Evolutionary conservation across 2,888 invertebrate genomes (phyloP), one percentile per base, ranked within the genome.

Genomic region (Kuschelorhynchus macadamiae): DNA sequence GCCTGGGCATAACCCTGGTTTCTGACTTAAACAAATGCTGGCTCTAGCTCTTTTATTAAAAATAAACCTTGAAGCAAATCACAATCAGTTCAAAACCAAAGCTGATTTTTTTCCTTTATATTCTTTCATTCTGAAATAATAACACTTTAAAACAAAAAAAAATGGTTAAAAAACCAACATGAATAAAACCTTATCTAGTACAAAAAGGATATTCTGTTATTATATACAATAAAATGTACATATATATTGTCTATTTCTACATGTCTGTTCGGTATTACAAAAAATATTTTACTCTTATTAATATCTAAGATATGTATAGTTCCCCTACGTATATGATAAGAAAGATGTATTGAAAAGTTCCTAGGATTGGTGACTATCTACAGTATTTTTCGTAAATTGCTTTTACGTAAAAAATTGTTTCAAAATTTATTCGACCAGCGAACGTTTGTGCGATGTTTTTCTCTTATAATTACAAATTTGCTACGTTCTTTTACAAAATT

Each of bases 371-470:
- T 25, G 20, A 12, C 52, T 44, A 32, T 21, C 14, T 21, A 55
- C 12, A 14, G 18, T 41, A 20, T 32, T 14, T 42, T 60, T 0
- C 32, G 25, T 44, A 52, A 62, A 17, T 47, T 63, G 55, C 63
- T 46, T 39, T 49, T 55, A 50, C 33, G 55, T 49, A 61, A 17
- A 56, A 63, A 62, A 61, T 16, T 36, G 25, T 16, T n/a, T 25
- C 41, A n/a, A 42, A 44, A 46, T 46, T 12, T 20, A 49, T 64
- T 68, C 68, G 68, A 42, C 68, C 68, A 57, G 68, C 68, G 68
- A 68, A 68, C 33, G 39, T 55, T 68, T 68, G 68, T 68, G 68
- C 68, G 68, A 67, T 32, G 21, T 17, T 52, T 32, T 32, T 20
- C n/a, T 7, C 25, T 25, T 25, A 25, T 25, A 25, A 7, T 39